A percentile compares a stretch with the other conserved stretches of the same genome.
Evolutionary conservation across 1,140 invertebrate genomes (phyloP).

Genomic region (Hormaphis cornu): DNA sequence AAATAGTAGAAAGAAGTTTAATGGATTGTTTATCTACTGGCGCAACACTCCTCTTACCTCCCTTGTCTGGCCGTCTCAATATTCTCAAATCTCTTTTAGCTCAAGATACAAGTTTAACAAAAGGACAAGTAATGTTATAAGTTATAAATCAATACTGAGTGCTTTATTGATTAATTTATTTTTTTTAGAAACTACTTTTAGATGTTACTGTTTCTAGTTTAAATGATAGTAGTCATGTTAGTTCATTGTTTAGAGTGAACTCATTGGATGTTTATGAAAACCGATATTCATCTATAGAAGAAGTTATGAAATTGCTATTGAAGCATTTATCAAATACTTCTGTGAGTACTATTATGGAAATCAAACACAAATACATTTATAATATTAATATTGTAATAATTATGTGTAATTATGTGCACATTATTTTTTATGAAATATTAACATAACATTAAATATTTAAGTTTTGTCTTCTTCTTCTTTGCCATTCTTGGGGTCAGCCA

Average conservation of each 20-base stretch:
- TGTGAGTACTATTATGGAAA: slow-evolving; percentile 41
- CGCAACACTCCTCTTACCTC: slow-evolving; percentile 51
- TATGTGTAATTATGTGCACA: neutral
- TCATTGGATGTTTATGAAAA: slow-evolving; percentile 33
- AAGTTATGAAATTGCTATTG: slow-evolving; percentile 51
- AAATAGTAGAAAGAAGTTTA: slow-evolving; percentile 48
- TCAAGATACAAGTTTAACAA: slow-evolving; percentile 48
- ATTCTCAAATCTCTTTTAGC: slow-evolving; percentile 52
- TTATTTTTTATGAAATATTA: too few relatives aligned
- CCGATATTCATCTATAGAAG: slow-evolving; percentile 46
- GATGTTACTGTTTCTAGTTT: slow-evolving; percentile 53
- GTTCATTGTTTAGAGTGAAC: slow-evolving; percentile 46
- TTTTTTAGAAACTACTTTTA: slow-evolving; percentile 47
- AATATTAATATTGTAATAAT: neutral
- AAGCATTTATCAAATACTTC: slow-evolving; percentile 49
- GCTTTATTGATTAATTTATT: neutral
- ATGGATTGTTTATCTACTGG: slow-evolving; percentile 52
- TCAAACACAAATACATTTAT: neutral
- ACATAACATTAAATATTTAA: too few relatives aligned
- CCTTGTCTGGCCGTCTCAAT: slow-evolving; percentile 51
- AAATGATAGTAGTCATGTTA: slow-evolving; percentile 52
- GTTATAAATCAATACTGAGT: neutral
- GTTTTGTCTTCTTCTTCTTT: too few relatives aligned
- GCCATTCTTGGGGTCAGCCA: too few relatives aligned
- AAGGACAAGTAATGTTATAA: slow-evolving; percentile 45